A percentile compares a stretch with the other conserved stretches of the same genome.
phyloP scores from a whole-genome alignment of 2,113 vertebrate species.

The Myrmecophaga tridactyla region DNA sequence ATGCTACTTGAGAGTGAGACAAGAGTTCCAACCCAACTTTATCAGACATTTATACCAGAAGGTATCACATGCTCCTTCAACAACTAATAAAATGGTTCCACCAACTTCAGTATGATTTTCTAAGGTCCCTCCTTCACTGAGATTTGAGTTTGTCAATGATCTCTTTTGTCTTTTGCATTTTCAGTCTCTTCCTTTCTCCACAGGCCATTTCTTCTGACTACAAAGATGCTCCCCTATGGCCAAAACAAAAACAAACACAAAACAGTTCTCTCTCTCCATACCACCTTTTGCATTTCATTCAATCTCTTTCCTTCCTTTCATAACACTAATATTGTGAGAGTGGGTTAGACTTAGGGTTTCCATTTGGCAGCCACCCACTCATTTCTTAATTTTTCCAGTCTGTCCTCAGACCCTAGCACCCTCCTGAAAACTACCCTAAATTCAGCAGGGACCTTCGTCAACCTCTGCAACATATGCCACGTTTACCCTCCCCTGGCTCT shows the following conservation, averaged over 20 bases:
- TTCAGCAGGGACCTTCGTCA: neutral
- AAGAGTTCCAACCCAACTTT: neutral
- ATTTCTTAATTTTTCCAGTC: neutral
- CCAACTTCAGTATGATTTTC: neutral
- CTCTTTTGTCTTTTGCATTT: neutral
- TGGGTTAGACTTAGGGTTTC: neutral
- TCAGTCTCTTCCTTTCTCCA: neutral
- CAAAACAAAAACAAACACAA: neutral
- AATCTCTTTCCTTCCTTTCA: neutral
- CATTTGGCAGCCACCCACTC: too few species aligned
- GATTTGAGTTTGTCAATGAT: neutral
- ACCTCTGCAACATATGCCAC: fast-evolving
- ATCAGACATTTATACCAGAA: fast-evolving
- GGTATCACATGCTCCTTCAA: neutral
- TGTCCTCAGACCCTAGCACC: neutral
- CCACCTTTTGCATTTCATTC: fast-evolving
- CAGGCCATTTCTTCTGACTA: neutral
- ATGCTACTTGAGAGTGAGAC: neutral
- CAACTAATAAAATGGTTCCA: neutral
- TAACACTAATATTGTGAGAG: too few species aligned
- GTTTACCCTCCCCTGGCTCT: too few species aligned
- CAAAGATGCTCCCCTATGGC: neutral
- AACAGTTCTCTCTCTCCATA: neutral
- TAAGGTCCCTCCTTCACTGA: neutral
- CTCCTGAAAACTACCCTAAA: neutral